phyloP scores from a whole-genome alignment of 2,113 vertebrate species.

The Phalacrocorax aristotelis region DNA sequence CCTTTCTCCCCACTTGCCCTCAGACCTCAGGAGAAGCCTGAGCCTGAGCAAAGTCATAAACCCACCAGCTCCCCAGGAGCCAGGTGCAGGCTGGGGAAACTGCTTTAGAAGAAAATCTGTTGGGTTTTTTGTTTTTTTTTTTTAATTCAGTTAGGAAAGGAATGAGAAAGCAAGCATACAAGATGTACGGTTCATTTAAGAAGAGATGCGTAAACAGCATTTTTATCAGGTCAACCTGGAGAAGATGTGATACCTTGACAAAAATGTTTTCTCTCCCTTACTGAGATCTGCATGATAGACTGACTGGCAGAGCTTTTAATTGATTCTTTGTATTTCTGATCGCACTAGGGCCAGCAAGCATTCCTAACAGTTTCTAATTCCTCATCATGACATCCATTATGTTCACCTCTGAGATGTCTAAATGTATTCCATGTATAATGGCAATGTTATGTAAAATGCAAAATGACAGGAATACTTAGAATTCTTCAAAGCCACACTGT shows the following conservation, averaged over 20 bases:
- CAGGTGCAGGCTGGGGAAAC: neutral
- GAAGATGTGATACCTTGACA: conserved; percentile 53
- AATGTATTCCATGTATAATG: neutral
- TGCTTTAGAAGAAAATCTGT: neutral
- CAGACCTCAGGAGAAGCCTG: neutral
- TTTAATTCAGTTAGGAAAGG: neutral
- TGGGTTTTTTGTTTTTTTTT: neutral
- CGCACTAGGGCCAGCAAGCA: conserved; percentile 26
- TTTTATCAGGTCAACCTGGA: conserved; percentile 34
- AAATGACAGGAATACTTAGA: conserved; percentile 49
- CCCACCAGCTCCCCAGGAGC: neutral
- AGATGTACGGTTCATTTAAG: conserved; percentile 25
- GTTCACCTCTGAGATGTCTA: conserved; percentile 47
- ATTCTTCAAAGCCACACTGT: neutral
- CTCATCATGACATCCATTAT: conserved; percentile 39
- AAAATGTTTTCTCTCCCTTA: conserved; percentile 46
- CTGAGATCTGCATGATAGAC: conserved; percentile 15
- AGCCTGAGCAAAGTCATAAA: neutral
- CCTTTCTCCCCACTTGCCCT: neutral
- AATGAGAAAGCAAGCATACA: neutral
- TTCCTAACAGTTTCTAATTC: conserved; percentile 47
- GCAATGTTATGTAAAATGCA: conserved; percentile 55
- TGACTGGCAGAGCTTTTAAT: conserved; percentile 61
- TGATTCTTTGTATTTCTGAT: conserved; percentile 47
- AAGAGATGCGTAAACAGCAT: neutral